Evolutionary conservation across 2,888 invertebrate genomes (phyloP).

Genomic region (Lamproptera curius): DNA sequence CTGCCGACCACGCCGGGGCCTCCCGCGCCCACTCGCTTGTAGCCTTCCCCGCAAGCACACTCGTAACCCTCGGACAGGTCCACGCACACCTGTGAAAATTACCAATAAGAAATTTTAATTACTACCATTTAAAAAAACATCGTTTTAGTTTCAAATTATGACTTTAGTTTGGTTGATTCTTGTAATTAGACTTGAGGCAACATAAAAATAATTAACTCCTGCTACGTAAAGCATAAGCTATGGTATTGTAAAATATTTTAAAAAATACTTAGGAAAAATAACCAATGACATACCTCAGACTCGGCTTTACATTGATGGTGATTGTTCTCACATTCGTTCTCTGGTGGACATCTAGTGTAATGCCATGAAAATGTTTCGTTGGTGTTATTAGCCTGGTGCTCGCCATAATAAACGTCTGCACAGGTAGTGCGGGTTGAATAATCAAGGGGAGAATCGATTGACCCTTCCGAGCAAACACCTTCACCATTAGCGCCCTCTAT

Average conservation of each 20-base stretch:
- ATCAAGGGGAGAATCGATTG: conserved; percentile 83
- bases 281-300: conserved; percentile 79
- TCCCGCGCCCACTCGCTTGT: conserved; percentile 78
- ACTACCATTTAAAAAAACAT: too few relatives aligned
- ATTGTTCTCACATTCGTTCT: conserved; percentile 94
- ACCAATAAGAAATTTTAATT: too few relatives aligned
- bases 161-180: too few relatives aligned
- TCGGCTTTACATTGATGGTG: conserved; percentile 93
- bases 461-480: conserved; percentile 94
- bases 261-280: neutral
- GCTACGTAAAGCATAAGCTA: too few relatives aligned
- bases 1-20: conserved; percentile 31
- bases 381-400: conserved; percentile 48
- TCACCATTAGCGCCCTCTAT: conserved; percentile 81
- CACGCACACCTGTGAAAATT: conserved; percentile 82
- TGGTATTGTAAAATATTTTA: neutral
- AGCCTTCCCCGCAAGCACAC: conserved; percentile 89
- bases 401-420: conserved; percentile 69
- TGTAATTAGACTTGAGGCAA: too few relatives aligned
- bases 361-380: conserved; percentile 88
- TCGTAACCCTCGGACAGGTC: conserved; percentile 89
- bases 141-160: too few relatives aligned
- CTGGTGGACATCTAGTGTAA: conserved; percentile 93
- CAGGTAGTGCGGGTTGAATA: conserved; percentile 78
- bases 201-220: too few relatives aligned